Base-by-base conservation (phyloP, 2,797 vertebrate species). In the Myripristis murdjan region DNA sequence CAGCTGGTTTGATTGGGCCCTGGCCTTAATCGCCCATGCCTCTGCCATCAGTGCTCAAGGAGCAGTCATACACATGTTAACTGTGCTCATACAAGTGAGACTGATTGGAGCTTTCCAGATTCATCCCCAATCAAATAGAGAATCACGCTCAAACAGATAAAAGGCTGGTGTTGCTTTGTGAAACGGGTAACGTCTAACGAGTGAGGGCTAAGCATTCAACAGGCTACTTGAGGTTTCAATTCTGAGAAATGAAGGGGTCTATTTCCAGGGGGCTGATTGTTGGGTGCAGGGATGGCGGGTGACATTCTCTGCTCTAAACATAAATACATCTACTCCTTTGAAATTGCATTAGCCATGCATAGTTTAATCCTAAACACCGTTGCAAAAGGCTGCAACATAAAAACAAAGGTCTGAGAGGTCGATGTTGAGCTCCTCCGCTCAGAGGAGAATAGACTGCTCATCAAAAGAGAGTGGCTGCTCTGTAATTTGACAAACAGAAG, bases 1-100 rank as follows among this genome's bases (percentile, higher is more conserved):
- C 89, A 90, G 90, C 89, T 92, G 90, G 86, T 93, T 86, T 90
- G 90, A 90, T 90, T 93, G 87, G 91, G 86, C 82, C 78, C 76
- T 79, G 86, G 89, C 85, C 78, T 82, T 88, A 89, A 90, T 85
- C 73, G 69, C 73, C 81, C 65, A 70, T 71, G 81, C 81, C 84
- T 81, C 79, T 91, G 90, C 88, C 90, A 92, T 93, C 90, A 91
- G 89, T 16, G 70, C 76, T 91, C 79, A 90, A 93, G 89, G 84
- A 92, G 88, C 82, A 83, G 87, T 67, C 80, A 69, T 87, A 88
- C 83, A 84, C 83, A 77, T 86, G 85, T 88, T 90, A 88, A 80
- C 86, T 73, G 73, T 75, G 83, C 81, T 79, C 77, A 65, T 82
- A 91, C 87, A 91, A 91, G 86, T 77, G 89, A 86, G 89, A 86